Evolutionary conservation across 2,113 vertebrate genomes (phyloP).

Genomic region (Epinephelus lanceolatus): DNA sequence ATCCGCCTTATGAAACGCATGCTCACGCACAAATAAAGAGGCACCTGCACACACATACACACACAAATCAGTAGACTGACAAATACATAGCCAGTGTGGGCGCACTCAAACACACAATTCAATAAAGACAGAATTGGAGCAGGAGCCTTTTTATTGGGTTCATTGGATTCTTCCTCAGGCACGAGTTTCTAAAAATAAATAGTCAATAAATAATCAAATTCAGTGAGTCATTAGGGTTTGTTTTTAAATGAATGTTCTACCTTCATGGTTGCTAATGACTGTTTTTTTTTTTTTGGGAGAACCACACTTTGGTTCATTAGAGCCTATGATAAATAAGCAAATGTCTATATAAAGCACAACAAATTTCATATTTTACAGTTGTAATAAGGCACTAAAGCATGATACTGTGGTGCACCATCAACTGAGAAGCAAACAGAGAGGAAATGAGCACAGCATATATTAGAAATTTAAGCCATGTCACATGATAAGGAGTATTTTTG

Average conservation of each 20-base stretch:
- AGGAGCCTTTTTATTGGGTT: conserved; percentile 47
- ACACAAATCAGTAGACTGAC: conserved; percentile 34
- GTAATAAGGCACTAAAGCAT: not conserved
- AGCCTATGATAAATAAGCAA: not conserved
- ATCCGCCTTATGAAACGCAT: conserved; percentile 31
- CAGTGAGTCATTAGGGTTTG: conserved; percentile 5
- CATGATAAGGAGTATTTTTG: not conserved
- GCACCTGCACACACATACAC: conserved; percentile 4
- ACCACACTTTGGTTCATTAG: not conserved
- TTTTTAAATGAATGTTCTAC: conserved; percentile 11
- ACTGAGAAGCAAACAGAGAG: not conserved
- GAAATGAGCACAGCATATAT: not conserved
- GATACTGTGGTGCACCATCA: not conserved
- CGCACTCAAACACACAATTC: conserved; percentile 31
- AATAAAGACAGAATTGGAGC: conserved; percentile 37
- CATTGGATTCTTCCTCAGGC: conserved; percentile 38
- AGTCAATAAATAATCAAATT: conserved; percentile 41
- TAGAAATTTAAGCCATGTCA: not conserved
- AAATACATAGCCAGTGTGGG: conserved; percentile 8
- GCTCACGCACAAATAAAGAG: conserved; percentile 2
- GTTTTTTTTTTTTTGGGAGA: not conserved
- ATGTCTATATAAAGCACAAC: not conserved
- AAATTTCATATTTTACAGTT: not conserved
- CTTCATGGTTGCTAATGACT: not conserved
- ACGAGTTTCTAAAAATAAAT: conserved; percentile 27